Evolutionary conservation across 2,113 vertebrate genomes (phyloP).

Genomic region (Calypte anna): DNA sequence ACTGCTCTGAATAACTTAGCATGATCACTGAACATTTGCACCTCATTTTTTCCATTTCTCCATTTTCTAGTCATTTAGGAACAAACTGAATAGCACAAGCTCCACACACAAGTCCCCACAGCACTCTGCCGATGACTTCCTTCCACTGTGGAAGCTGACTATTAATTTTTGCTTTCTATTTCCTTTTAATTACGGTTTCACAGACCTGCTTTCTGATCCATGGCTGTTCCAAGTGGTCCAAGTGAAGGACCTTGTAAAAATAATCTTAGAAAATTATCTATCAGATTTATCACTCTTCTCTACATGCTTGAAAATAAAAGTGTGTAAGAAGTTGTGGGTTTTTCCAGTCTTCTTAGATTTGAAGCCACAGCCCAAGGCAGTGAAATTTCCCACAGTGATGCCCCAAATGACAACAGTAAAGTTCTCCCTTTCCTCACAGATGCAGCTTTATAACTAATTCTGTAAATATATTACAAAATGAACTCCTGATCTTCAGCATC

Average conservation of each 20-base stretch:
- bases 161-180: not conserved
- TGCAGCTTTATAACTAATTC: not conserved
- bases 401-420: not conserved
- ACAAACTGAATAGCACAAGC: not conserved
- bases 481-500: not conserved
- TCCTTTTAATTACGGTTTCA: not conserved
- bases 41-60: not conserved
- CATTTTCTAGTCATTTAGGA: not conserved
- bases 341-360: not conserved
- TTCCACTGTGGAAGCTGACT: not conserved
- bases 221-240: too few relatives aligned
- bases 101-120: not conserved
- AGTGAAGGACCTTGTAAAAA: not conserved
- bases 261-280: not conserved
- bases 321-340: not conserved
- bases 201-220: not conserved
- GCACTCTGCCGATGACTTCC: not conserved
- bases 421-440: not conserved
- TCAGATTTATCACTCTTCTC: not conserved
- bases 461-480: not conserved
- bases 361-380: not conserved
- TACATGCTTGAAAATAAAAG: not conserved
- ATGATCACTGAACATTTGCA: not conserved
- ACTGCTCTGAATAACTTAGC: not conserved
- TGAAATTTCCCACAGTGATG: not conserved